Percentiles rank a stretch among this genome's conserved stretches.
Evolutionary conservation across 2,888 invertebrate species (phyloP).

Genomic region (Melitaea athalia): DNA sequence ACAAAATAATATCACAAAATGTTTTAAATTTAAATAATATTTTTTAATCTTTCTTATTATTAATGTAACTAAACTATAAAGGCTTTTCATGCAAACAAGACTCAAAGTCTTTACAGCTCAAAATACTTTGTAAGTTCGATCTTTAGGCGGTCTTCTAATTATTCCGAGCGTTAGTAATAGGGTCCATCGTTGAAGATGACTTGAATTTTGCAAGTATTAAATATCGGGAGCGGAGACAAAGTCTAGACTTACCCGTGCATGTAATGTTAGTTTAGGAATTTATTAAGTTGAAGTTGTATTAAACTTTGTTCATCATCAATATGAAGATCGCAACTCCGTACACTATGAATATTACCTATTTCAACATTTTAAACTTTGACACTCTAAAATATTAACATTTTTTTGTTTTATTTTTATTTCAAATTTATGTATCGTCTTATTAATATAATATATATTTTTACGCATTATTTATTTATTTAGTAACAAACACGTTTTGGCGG

Average conservation of each 20-base stretch:
- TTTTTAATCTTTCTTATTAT: background rate
- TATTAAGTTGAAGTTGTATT: conserved; percentile 1
- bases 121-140: conserved; percentile 18
- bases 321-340: background rate
- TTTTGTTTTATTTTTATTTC: no score
- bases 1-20: no score
- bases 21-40: background rate
- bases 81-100: background rate
- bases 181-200: conserved; percentile 19
- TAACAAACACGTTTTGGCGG: no score
- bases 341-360: background rate
- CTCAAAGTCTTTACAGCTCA: conserved; percentile 13
- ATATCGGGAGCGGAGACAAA: conserved; percentile 3
- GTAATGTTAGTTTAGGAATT: conserved; percentile 7
- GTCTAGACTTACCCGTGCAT: conserved; percentile 14
- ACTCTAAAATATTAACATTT: no score
- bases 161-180: conserved; percentile 26
- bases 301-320: background rate
- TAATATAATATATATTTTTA: no score
- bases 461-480: no score
- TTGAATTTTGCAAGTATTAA: conserved; percentile 20
- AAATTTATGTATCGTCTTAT: no score
- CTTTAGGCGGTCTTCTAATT: conserved; percentile 20
- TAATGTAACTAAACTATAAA: background rate
- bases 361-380: background rate